These are phyloP conservation scores for Hippocampus abdominalis DNA, from an alignment of 2,113 vertebrate genomes.

Conservation along the genomic window DNA sequence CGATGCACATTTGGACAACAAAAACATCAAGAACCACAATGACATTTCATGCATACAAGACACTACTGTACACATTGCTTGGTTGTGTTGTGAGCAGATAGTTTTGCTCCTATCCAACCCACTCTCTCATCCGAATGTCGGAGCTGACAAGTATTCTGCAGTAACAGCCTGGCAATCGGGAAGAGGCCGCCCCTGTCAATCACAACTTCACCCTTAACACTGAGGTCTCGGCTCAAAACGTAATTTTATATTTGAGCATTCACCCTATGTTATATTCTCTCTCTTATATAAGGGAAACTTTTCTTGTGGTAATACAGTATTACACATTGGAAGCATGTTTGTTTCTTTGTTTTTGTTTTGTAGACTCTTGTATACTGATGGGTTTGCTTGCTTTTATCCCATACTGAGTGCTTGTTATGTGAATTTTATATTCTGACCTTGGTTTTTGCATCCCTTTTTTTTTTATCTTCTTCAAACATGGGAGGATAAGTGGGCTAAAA, in stretches of 20 bases:
- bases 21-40: background rate
- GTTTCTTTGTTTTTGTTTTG: background rate
- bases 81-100: background rate
- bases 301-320: background rate
- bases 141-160: background rate
- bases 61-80: background rate
- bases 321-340: background rate
- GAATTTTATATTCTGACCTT: background rate
- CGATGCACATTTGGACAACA: background rate
- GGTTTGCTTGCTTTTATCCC: background rate
- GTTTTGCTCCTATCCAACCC: background rate
- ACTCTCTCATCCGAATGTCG: background rate
- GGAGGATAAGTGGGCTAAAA: background rate
- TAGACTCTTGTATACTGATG: background rate
- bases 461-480: background rate
- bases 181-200: background rate
- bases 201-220: background rate
- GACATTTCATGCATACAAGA: background rate
- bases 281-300: background rate
- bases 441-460: background rate
- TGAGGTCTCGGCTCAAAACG: background rate
- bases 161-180: background rate
- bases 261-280: background rate
- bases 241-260: background rate
- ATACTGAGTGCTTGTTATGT: background rate